Percentiles rank a stretch among this genome's conserved stretches.
phyloP scores from a whole-genome alignment of 2,797 vertebrate species.

The Eptatretus atami region DNA sequence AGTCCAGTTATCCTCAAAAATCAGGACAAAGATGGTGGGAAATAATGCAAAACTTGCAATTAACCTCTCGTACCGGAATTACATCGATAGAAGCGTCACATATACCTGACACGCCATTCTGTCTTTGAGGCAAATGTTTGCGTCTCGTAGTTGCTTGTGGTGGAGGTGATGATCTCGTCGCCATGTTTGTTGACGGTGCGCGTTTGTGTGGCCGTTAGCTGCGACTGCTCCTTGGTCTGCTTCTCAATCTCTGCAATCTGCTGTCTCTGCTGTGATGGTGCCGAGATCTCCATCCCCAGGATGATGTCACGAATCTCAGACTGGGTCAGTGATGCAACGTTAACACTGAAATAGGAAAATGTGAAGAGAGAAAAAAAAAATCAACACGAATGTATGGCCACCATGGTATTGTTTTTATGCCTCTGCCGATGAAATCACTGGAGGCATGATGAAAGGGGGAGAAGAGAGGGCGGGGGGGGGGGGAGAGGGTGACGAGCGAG shows the following conservation, averaged over 20 bases:
- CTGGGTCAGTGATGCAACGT: slow-evolving; percentile 81
- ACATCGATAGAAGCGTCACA: not conserved
- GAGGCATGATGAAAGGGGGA: not conserved
- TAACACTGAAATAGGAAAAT: slow-evolving; percentile 29
- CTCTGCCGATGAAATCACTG: not conserved
- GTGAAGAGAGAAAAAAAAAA: not conserved
- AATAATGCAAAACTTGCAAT: not conserved
- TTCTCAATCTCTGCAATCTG: slow-evolving; percentile 98
- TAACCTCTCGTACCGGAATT: not conserved
- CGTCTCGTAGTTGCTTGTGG: slow-evolving; percentile 95
- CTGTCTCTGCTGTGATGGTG: slow-evolving; percentile 84
- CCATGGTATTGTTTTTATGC: too few relatives aligned
- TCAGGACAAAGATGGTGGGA: not conserved
- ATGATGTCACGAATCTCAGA: slow-evolving; percentile 98
- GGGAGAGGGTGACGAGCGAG: too few relatives aligned
- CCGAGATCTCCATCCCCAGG: slow-evolving; percentile 96
- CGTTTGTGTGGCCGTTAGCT: slow-evolving; percentile 85
- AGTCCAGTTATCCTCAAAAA: not conserved
- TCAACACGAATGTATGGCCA: not conserved
- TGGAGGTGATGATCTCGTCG: slow-evolving; percentile 96
- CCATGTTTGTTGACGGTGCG: slow-evolving; percentile 95
- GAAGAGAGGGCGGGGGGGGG: not conserved
- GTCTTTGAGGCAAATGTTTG: slow-evolving; percentile 98
- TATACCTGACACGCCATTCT: slow-evolving; percentile 84
- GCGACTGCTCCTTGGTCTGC: slow-evolving; percentile 94